Evolutionary conservation across 2,797 vertebrate species (phyloP).

Genomic region (Micrastur ruficollis): DNA sequence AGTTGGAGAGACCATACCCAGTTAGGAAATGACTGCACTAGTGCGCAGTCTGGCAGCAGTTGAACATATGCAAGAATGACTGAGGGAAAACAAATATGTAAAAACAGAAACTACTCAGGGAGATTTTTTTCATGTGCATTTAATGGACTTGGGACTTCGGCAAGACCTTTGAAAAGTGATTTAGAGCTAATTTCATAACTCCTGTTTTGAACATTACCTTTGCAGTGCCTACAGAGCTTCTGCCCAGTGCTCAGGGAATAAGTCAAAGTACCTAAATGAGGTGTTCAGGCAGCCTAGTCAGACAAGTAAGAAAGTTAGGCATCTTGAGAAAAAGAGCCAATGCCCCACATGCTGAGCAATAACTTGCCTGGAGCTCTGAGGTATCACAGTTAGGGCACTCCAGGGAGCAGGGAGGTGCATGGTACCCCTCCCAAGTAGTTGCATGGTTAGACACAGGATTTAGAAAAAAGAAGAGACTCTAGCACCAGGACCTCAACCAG

Average conservation of each 20-base stretch:
- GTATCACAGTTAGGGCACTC: neutral
- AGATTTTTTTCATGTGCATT: neutral
- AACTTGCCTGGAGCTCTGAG: neutral
- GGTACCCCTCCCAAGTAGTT: neutral
- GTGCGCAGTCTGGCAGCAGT: neutral
- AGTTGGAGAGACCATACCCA: neutral
- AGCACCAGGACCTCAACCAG: neutral
- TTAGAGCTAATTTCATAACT: neutral
- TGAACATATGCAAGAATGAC: neutral
- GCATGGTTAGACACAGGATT: neutral
- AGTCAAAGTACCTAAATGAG: neutral
- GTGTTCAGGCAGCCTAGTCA: neutral
- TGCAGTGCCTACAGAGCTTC: neutral
- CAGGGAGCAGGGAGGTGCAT: neutral
- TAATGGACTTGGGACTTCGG: neutral
- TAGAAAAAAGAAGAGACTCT: neutral
- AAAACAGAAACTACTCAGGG: neutral
- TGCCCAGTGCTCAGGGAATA: neutral
- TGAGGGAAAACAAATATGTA: neutral
- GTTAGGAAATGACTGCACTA: neutral
- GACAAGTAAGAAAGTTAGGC: neutral
- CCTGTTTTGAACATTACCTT: neutral
- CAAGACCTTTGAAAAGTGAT: constrained; percentile 7
- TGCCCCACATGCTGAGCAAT: neutral
- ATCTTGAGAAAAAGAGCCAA: neutral